Base-by-base conservation (phyloP, 2,888 invertebrate species). In the Diplazon laetatorius region DNA sequence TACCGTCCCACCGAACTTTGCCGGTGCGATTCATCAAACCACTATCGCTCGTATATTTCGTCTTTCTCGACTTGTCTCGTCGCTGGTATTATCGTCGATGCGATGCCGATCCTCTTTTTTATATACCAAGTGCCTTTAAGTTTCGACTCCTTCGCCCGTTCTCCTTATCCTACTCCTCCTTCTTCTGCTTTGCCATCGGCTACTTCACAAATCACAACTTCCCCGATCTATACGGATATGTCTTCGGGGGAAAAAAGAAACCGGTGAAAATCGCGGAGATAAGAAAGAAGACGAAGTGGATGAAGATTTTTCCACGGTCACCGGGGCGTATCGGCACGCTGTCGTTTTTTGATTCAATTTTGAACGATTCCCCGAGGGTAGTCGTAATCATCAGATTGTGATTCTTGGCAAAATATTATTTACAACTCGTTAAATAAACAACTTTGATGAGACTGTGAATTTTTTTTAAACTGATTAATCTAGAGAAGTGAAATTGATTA, bases 41-140 rank as follows among this genome's bases (percentile, higher is more conserved):
- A 60, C 85, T 86, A 87, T 87, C 83, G 87, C 85, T 87, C 87
- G 86, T 87, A 87, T 87, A 87, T 87, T 82, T 80, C 62, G 78
- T 63, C 59, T 50, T 69, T 65, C 68, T 73, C 76, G 72, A 81
- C 78, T 71, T 73, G 50, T 71, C 62, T 63, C 59, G 18, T 25
- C 18, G 48, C 18, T 52, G 42, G n/a, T n/a, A n/a, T n/a, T 71
- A 46, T 50, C 25, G 50, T 65, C 60, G 71, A 76, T 76, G 30
- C 55, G 6, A 9, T 30, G 48, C 60, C 39, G 71, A 72, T 55
- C 55, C 52, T 46, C 55, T 30, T 30, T 30, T 30, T 30, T 30
- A 5, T 30, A 5, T 30, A 2, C 14, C 30, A 46, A 63, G 22
- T n/a, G 52, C 25, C 35, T 48, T 20, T n/a, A 37, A 35, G 52